Conservation (phyloP, 2,113 vertebrate genomes). For the Upupa epops region DNA sequence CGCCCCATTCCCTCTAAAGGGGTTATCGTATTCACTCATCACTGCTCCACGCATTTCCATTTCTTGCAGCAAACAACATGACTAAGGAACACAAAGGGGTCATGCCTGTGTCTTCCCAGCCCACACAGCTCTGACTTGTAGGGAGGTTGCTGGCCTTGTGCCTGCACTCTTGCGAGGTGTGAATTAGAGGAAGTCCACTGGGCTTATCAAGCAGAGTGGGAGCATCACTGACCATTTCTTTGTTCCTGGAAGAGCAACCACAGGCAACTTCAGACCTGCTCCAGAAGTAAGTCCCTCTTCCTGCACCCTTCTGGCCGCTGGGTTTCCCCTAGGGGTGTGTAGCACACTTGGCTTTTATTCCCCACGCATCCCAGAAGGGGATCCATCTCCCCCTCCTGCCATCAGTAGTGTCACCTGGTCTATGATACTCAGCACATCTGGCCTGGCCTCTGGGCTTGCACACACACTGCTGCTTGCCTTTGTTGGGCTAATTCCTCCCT, state of each 20-base stretch:
- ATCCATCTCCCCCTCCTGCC: neutral
- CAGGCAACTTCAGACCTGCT: neutral
- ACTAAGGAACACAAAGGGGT: neutral
- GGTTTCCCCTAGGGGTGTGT: neutral
- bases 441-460: neutral
- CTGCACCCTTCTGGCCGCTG: neutral
- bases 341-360: neutral
- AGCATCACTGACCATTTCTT: fast-evolving
- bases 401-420: neutral
- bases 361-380: neutral
- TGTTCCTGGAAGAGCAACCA: neutral
- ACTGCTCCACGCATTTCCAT: neutral
- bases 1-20: neutral
- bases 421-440: fast-evolving
- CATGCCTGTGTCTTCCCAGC: fast-evolving
- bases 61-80: neutral
- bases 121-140: neutral
- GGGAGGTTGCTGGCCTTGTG: neutral
- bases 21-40: neutral
- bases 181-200: neutral
- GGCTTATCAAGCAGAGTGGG: neutral
- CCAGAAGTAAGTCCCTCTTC: neutral
- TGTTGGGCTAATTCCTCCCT: neutral
- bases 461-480: neutral
- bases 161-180: neutral